phyloP scores from a whole-genome alignment of 2,113 vertebrate genomes.

The Mustela nigripes region DNA sequence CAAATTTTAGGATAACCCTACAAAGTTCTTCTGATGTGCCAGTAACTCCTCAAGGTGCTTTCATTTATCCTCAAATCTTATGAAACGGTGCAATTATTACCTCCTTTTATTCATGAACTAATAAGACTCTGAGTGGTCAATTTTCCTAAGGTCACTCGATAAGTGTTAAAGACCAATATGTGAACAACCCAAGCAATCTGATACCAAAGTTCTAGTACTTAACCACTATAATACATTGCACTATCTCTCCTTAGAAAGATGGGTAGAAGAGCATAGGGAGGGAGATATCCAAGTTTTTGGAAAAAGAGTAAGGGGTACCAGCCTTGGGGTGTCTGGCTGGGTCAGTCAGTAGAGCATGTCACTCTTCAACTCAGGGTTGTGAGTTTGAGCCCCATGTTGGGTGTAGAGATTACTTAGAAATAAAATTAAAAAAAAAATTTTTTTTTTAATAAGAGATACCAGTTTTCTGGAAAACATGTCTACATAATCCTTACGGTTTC shows the following conservation, averaged over 20 bases:
- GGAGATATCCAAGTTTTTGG: conserved; percentile 23
- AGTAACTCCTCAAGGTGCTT: neutral
- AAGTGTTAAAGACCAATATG: neutral
- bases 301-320: neutral
- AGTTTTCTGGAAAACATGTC: neutral
- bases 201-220: neutral
- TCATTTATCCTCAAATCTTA: conserved; percentile 23
- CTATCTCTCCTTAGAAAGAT: conserved; percentile 1
- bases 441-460: neutral
- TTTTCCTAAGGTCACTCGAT: neutral
- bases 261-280: neutral
- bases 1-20: conserved; percentile 34
- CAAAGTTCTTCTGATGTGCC: neutral
- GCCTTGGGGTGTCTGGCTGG: neutral
- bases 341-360: neutral
- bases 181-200: neutral
- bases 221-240: neutral
- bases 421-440: neutral
- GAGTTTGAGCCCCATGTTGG: neutral
- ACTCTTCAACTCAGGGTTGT: neutral
- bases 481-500: neutral
- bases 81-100: conserved; percentile 9
- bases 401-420: neutral
- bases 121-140: neutral
- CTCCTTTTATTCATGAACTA: neutral